Evolutionary conservation across 2,113 vertebrate genomes (phyloP).

Genomic region (Thoracochromis brauschi): DNA sequence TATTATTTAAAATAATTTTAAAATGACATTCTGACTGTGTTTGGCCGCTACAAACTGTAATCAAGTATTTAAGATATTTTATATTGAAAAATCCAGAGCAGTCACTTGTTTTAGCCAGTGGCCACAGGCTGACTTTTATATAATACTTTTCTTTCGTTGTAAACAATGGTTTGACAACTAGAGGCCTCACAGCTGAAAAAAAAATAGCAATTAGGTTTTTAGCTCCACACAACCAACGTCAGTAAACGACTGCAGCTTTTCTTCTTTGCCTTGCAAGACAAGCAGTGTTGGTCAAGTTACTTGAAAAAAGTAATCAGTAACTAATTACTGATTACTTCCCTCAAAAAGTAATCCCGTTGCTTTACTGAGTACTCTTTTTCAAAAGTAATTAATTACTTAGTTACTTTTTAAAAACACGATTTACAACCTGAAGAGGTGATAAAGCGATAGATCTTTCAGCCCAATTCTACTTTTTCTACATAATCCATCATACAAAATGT

Average conservation of each 20-base stretch:
- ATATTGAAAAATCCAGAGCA: background rate
- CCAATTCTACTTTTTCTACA: too few relatives aligned
- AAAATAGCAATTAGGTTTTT: background rate
- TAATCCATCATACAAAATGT: too few relatives aligned
- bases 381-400: too few relatives aligned
- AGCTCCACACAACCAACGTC: background rate
- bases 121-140: background rate
- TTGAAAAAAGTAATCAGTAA: too few relatives aligned
- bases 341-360: too few relatives aligned
- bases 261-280: background rate
- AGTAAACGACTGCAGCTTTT: background rate
- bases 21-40: background rate
- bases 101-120: background rate
- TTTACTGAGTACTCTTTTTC: too few relatives aligned
- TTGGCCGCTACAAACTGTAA: background rate
- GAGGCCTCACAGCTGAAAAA: accelerated
- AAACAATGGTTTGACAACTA: background rate
- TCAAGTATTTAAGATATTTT: background rate
- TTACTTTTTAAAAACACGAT: too few relatives aligned
- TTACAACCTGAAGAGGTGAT: too few relatives aligned
- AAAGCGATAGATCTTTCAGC: too few relatives aligned
- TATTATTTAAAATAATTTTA: background rate
- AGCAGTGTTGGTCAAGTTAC: background rate
- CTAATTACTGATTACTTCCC: too few relatives aligned
- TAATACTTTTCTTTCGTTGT: background rate